Evolutionary conservation across 2,888 invertebrate genomes (phyloP), one percentile per base, ranked within the genome.

Genomic region (Spisula solida): DNA sequence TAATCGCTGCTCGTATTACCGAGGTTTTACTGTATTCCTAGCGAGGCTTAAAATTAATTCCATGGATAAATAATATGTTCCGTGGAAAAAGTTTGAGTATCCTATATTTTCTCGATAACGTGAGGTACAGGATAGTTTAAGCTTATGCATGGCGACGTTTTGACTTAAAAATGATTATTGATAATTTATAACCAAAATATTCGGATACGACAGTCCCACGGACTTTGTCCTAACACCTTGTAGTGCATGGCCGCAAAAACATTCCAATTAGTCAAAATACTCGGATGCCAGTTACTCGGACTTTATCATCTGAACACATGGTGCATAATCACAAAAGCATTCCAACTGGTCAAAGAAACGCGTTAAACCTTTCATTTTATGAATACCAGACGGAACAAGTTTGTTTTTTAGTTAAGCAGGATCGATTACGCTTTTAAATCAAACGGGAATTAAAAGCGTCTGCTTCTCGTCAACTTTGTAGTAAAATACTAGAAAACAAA

Each of bases 341-440:
- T 75, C 75, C 34, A 34, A 75, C 14, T 75, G 75, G 75, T 75
- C 75, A 75, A 31, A 75, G 34, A 47, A 80, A 25, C 48, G 41
- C 48, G 25, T 20, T n/a, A 47, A 80, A 80, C n/a, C 51, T 80
- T 48, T 20, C n/a, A 47, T 80, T 18, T 47, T 5, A 20, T 41
- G 2, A 41, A 41, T 80, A 48, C 25, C 51, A 80, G 51, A 48
- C 51, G 34, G 75, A 75, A 31, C 75, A 75, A 75, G 31, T 75
- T 75, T 31, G 25, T 66, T 66, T 75, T 25, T 75, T 31, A 31
- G n/a, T 75, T 31, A 34, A 75, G 34, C 25, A 31, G 75, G 75
- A 75, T 34, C 31, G 75, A 75, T 75, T 75, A 75, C 29, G 31
- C 75, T 31, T 31, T 75, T 31, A 75, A 75, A 75, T 75, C 75